These are phyloP conservation scores for Chelonus formosanus DNA, from an alignment of 2,888 invertebrate genomes.

Conservation along the genomic window DNA sequence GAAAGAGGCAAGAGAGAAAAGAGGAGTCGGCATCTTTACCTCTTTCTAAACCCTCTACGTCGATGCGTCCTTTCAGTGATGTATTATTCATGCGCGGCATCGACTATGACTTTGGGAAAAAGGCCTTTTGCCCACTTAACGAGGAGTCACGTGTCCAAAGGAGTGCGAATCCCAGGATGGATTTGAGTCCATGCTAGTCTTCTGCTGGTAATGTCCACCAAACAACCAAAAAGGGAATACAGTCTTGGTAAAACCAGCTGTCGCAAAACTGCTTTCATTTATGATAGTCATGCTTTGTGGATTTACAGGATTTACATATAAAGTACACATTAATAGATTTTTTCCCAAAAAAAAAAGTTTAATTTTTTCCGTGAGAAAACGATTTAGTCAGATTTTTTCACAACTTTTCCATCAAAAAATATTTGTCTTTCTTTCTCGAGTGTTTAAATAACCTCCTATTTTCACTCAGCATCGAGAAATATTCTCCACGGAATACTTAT, in stretches of 20 bases:
- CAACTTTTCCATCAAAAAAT: too few species aligned
- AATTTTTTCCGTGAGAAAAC: too few species aligned
- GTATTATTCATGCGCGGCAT: slow-evolving; percentile 37
- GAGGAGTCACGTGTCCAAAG: slow-evolving; percentile 35
- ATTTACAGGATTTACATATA: slow-evolving; percentile 11
- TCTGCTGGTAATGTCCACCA: slow-evolving; percentile 23
- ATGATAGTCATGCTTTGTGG: slow-evolving; percentile 13
- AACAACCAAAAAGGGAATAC: slow-evolving; percentile 8
- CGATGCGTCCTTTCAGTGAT: slow-evolving; percentile 24
- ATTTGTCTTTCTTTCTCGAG: too few species aligned
- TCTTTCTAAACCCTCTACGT: slow-evolving; percentile 14
- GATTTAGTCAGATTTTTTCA: too few species aligned
- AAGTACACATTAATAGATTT: slow-evolving; percentile 2
- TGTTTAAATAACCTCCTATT: too few species aligned
- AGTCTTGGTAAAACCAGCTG: slow-evolving; percentile 16
- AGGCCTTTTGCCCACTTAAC: slow-evolving; percentile 36
- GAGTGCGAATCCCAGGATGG: slow-evolving; percentile 34
- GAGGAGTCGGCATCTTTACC: slow-evolving; percentile 16
- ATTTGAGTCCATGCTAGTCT: slow-evolving; percentile 26
- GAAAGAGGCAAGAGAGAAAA: slow-evolving; percentile 12
- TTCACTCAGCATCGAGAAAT: too few species aligned
- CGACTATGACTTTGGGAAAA: slow-evolving; percentile 36
- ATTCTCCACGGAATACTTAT: too few species aligned
- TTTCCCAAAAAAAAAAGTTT: neutral
- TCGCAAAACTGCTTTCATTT: slow-evolving; percentile 10